Base-by-base conservation (phyloP, 2,797 vertebrate species). In the Tinamus major region DNA sequence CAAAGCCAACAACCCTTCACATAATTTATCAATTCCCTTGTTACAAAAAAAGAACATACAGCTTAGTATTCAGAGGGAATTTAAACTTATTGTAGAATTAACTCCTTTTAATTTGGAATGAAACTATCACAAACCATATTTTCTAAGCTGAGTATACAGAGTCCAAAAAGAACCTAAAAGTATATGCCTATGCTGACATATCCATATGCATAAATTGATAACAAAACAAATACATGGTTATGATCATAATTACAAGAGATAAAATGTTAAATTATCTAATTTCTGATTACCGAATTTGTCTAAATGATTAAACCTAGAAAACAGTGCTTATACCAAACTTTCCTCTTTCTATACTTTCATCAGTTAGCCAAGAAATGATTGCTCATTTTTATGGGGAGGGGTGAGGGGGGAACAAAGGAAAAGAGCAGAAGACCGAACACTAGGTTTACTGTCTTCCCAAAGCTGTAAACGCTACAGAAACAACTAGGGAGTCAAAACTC, bases 231-330 rank as follows among this genome's bases (percentile, higher is more conserved):
- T 63, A 56, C 75, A 91, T 46, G n/a, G 74, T 48, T 51, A 55
- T 20, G 37, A 42, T 61, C 44, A 58, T 84, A 93, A 94, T 44
- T 46, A 94, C 49, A 86, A 89, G 92, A 95, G 51, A 61, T 93
- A 92, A 94, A 37, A 31, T 26, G 14, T 65, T 81, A 79, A 91
- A 78, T 81, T 94, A 56, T 37, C 58, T 91, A 58, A 95, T 33
- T 95, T 95, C 87, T 88, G 87, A 89, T 64, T 87, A 69, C 48
- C 94, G 85, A 94, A 83, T 56, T 79, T 85, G 56, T 92, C 64
- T 79, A 90, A 82, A 94, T 41, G 53, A 58, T 71, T 37, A 95
- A 80, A 71, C 10, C 23, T 67, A 87, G 80, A 79, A 61, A 65
- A 1, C 78, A 85, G 56, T 62, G 49, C 21, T 58, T 14, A 55